phyloP scores from a whole-genome alignment of 2,888 invertebrate genomes.

The Conops quadrifasciatus region DNA sequence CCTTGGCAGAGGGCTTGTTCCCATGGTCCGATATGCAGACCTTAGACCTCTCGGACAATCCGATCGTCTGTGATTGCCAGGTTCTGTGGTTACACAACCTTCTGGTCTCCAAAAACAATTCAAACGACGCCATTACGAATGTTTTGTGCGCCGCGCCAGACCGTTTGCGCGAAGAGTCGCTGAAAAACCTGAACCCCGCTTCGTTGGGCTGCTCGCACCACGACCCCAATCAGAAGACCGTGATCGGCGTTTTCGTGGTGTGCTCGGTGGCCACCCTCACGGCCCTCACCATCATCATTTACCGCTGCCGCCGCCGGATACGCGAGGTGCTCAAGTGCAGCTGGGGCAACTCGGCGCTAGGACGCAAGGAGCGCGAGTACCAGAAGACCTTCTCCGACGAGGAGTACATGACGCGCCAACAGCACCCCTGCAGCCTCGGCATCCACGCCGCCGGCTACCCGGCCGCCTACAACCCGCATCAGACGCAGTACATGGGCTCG shows the following conservation, averaged over 20 bases:
- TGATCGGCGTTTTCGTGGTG: slow-evolving; percentile 79
- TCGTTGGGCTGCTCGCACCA: slow-evolving; percentile 84
- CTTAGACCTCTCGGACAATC: slow-evolving; percentile 83
- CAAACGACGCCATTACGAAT: slow-evolving; percentile 59
- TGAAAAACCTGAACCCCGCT: slow-evolving; percentile 76
- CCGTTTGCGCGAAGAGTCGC: slow-evolving; percentile 74
- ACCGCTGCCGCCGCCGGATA: slow-evolving; percentile 80
- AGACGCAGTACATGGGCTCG: slow-evolving; percentile 66
- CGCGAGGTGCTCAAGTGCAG: slow-evolving; percentile 80
- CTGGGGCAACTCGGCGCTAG: slow-evolving; percentile 63
- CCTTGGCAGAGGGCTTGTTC: slow-evolving; percentile 80
- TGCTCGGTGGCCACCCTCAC: slow-evolving; percentile 77
- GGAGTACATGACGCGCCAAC: slow-evolving; percentile 71
- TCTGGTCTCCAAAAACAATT: slow-evolving; percentile 64
- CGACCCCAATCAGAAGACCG: slow-evolving; percentile 81
- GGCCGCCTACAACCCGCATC: slow-evolving; percentile 60
- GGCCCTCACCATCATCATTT: slow-evolving; percentile 77
- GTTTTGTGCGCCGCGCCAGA: slow-evolving; percentile 79
- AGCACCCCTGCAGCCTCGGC: slow-evolving; percentile 57
- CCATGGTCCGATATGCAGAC: slow-evolving; percentile 80
- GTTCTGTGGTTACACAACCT: slow-evolving; percentile 82
- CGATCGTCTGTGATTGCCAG: slow-evolving; percentile 82
- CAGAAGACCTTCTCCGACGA: slow-evolving; percentile 90
- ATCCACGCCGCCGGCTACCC: slow-evolving; percentile 54
- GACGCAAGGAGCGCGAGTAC: slow-evolving; percentile 85